Conservation (phyloP, 2,797 vertebrate genomes). For the Vespertilio murinus region DNA sequence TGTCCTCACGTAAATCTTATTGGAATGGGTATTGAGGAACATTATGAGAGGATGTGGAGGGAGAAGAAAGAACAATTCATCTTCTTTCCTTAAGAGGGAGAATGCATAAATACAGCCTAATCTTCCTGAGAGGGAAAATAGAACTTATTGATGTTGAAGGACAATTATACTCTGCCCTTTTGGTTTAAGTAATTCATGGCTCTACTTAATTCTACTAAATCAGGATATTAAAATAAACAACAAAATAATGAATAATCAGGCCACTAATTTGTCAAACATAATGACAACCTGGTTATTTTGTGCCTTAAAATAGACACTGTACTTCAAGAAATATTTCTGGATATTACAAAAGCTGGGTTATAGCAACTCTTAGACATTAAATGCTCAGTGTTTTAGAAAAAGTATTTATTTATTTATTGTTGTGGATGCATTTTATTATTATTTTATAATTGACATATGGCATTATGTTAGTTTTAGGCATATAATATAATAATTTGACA, state of each 20-base stretch:
- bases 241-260: constrained; percentile 17
- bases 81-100: background rate
- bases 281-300: background rate
- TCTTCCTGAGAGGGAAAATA: background rate
- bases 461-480: background rate
- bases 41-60: background rate
- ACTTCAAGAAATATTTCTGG: background rate
- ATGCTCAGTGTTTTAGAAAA: constrained; percentile 3
- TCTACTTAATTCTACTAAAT: constrained; percentile 29
- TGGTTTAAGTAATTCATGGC: constrained; percentile 47
- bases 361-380: background rate
- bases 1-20: background rate
- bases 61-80: background rate
- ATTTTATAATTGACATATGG: background rate
- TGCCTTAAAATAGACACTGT: constrained; percentile 8
- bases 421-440: background rate
- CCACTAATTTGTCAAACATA: background rate
- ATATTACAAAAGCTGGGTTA: background rate
- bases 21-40: background rate
- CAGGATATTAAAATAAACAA: constrained; percentile 50
- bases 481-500: background rate
- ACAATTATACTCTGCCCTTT: constrained; percentile 11
- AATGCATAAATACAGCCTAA: background rate
- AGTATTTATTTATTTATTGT: background rate
- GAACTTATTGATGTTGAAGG: background rate